phyloP scores from a whole-genome alignment of 2,113 vertebrate genomes.

The Carlito syrichta region DNA sequence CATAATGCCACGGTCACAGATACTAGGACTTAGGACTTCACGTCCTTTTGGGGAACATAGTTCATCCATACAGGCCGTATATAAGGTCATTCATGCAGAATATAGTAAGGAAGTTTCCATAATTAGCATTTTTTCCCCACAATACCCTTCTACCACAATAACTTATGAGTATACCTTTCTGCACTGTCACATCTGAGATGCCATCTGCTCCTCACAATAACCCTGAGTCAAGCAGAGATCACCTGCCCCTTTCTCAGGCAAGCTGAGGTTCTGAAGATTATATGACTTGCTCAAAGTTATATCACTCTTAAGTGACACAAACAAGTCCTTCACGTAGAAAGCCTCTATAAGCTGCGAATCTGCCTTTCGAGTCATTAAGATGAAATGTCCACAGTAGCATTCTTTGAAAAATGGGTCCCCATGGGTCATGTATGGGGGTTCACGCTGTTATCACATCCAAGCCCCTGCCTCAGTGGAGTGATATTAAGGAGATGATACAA shows the following conservation, averaged over 20 bases:
- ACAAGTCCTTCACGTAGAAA: neutral
- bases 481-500: neutral
- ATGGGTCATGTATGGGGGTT: too few species aligned
- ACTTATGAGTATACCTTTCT: neutral
- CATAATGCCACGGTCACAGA: neutral
- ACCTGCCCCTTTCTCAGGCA: neutral
- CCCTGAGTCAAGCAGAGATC: neutral
- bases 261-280: neutral
- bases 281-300: neutral
- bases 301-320: neutral
- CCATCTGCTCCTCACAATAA: neutral
- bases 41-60: neutral
- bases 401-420: neutral
- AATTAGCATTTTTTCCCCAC: neutral
- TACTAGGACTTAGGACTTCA: neutral
- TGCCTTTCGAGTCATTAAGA: neutral
- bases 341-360: neutral
- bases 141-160: neutral
- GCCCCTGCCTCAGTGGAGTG: too few species aligned
- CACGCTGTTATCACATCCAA: neutral
- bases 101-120: neutral
- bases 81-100: neutral
- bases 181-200: neutral
- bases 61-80: neutral
- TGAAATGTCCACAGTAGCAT: too few species aligned